These are phyloP conservation scores for Accipiter cooperii DNA, from an alignment of 2,113 vertebrate genomes.

Conservation along the genomic window DNA sequence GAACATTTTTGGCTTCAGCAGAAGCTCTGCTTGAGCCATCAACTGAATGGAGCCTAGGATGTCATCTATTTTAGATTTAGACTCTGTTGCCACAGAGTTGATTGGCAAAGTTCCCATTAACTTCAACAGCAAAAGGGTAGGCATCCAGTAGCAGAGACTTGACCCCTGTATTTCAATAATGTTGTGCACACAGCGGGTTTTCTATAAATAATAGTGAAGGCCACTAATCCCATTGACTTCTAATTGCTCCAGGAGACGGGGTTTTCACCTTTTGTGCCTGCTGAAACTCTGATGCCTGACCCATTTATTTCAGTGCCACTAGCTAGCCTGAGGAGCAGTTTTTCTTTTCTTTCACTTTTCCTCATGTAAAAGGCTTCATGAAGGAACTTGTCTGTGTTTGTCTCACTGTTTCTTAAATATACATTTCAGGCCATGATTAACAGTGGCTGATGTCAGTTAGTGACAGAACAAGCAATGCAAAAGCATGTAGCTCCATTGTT, in stretches of 20 bases:
- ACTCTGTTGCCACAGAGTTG: constrained; percentile 20
- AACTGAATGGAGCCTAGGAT: not conserved
- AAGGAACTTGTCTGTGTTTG: constrained; percentile 37
- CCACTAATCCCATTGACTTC: constrained; percentile 52
- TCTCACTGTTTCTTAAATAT: constrained; percentile 47
- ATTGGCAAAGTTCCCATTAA: constrained; percentile 57
- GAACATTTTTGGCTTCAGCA: not conserved
- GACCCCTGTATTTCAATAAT: constrained; percentile 49
- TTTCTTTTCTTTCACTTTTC: constrained; percentile 19
- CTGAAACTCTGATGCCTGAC: constrained; percentile 37
- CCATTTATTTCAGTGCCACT: constrained; percentile 39
- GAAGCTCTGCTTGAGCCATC: not conserved
- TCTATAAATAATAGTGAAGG: constrained; percentile 50
- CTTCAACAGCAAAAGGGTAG: constrained; percentile 18
- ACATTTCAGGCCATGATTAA: constrained; percentile 37
- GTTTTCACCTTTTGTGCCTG: constrained; percentile 40
- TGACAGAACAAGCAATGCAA: constrained; percentile 48
- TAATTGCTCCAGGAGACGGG: constrained; percentile 37
- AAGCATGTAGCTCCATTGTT: constrained; percentile 41
- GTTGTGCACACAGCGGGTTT: not conserved
- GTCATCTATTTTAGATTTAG: constrained; percentile 41
- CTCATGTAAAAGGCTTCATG: not conserved
- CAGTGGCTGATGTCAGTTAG: constrained; percentile 51
- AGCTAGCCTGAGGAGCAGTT: constrained; percentile 12
- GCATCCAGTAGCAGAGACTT: constrained; percentile 16